These are phyloP conservation scores for Miltochrista miniata DNA, from an alignment of 2,888 invertebrate species.

Conservation along the genomic window DNA sequence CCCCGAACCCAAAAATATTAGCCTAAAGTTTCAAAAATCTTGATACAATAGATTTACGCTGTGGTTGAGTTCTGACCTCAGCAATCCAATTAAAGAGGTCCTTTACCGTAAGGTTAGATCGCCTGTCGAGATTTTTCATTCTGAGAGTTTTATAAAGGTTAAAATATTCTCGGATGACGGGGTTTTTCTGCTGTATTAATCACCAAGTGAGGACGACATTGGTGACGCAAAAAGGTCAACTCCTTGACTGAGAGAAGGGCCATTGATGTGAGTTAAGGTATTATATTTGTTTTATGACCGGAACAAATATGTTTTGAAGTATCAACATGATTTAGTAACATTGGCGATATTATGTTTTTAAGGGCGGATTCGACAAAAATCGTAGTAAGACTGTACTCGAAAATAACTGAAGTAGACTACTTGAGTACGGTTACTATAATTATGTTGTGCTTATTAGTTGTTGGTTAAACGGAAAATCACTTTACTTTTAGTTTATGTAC, in stretches of 20 bases:
- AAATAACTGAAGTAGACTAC: too few species aligned
- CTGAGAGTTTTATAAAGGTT: neutral
- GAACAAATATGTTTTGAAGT: too few species aligned
- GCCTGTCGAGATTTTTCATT: neutral
- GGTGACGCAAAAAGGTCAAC: neutral
- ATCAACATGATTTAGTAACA: too few species aligned
- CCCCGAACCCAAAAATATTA: neutral
- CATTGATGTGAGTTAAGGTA: neutral
- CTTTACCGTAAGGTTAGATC: neutral
- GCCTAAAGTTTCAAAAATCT: neutral
- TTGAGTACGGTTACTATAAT: too few species aligned
- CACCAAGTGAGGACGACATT: neutral
- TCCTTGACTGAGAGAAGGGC: neutral
- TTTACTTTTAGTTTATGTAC: too few species aligned
- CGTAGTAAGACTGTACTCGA: too few species aligned
- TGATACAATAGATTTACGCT: neutral
- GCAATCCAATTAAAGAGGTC: conserved; percentile 2
- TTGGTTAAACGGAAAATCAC: too few species aligned
- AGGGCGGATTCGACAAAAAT: too few species aligned
- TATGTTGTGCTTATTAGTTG: too few species aligned
- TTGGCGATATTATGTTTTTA: too few species aligned
- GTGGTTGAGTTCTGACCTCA: neutral
- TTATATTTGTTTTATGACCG: neutral
- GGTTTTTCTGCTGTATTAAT: neutral
- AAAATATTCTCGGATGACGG: conserved; percentile 6